These are phyloP conservation scores for Catostomus latipinnis DNA, from an alignment of 2,797 vertebrate species.

Conservation along the genomic window DNA sequence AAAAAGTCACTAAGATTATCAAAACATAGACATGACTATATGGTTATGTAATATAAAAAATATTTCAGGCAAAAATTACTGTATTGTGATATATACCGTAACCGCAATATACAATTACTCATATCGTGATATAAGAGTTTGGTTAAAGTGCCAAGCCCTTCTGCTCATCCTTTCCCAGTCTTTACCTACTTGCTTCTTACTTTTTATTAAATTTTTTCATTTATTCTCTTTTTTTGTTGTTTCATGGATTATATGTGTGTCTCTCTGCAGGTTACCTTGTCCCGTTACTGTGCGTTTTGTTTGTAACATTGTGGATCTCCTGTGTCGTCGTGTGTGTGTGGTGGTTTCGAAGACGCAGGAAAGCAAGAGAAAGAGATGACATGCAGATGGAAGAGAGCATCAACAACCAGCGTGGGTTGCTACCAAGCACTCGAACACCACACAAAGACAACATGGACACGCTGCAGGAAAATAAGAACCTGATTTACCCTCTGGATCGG, in stretches of 20 bases:
- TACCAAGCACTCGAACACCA: slow-evolving; percentile 81
- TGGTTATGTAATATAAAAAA: too few species aligned
- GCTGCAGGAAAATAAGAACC: slow-evolving; percentile 88
- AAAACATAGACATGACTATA: too few species aligned
- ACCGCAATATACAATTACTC: too few species aligned
- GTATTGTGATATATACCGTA: too few species aligned
- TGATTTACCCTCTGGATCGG: slow-evolving; percentile 84
- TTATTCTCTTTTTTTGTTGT: background rate
- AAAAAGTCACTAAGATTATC: too few species aligned
- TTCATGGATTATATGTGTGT: background rate
- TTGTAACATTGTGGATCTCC: slow-evolving; percentile 88
- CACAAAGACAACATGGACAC: slow-evolving; percentile 84
- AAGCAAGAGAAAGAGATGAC: slow-evolving; percentile 83
- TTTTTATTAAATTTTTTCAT: background rate
- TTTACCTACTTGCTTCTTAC: too few species aligned
- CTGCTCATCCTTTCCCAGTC: too few species aligned
- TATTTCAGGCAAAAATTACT: too few species aligned
- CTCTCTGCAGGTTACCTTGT: slow-evolving; percentile 84
- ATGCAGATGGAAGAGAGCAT: slow-evolving; percentile 81
- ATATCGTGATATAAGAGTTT: too few species aligned
- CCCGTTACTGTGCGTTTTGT: slow-evolving; percentile 85
- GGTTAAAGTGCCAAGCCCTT: too few species aligned
- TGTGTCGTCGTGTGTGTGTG: slow-evolving; percentile 89
- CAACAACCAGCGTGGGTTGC: slow-evolving; percentile 92
- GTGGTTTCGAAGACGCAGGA: slow-evolving; percentile 94